phyloP scores from a whole-genome alignment of 2,888 invertebrate species.

The Caenorhabditis drosophilae region DNA sequence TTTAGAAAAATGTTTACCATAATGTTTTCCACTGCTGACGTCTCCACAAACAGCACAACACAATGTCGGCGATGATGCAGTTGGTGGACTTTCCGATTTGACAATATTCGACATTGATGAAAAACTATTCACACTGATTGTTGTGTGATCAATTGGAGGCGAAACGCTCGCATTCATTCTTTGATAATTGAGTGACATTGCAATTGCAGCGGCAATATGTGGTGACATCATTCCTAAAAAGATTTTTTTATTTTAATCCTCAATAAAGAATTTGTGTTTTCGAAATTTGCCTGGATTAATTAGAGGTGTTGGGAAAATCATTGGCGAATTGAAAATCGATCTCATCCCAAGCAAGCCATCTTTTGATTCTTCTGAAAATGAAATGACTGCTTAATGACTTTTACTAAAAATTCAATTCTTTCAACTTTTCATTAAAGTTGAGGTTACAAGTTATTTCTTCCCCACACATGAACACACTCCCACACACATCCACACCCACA shows the following conservation, averaged over 20 bases:
- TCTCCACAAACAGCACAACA: slow-evolving; percentile 65
- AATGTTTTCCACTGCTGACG: slow-evolving; percentile 68
- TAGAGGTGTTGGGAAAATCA: slow-evolving; percentile 45
- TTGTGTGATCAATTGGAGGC: slow-evolving; percentile 49
- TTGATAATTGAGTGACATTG: slow-evolving; percentile 44
- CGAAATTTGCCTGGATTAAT: slow-evolving; percentile 22
- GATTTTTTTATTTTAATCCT: not conserved
- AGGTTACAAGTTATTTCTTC: too few species aligned
- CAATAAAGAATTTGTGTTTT: not conserved
- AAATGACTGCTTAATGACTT: not conserved
- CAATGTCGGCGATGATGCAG: slow-evolving; percentile 48
- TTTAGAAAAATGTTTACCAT: slow-evolving; percentile 47
- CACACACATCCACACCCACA: too few species aligned
- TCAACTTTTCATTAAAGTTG: too few species aligned
- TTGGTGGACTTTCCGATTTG: slow-evolving; percentile 40
- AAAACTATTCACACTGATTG: slow-evolving; percentile 57
- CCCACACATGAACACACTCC: too few species aligned
- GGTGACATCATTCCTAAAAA: slow-evolving; percentile 41
- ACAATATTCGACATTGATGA: slow-evolving; percentile 23
- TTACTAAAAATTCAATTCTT: slow-evolving; percentile 18
- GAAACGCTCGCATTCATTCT: slow-evolving; percentile 33
- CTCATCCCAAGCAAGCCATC: slow-evolving; percentile 37
- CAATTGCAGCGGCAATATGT: slow-evolving; percentile 48
- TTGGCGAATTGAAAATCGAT: slow-evolving; percentile 48
- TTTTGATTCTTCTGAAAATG: slow-evolving; percentile 18